Evolutionary conservation across 2,888 invertebrate genomes (phyloP).

Genomic region (Anoncus sp.): DNA sequence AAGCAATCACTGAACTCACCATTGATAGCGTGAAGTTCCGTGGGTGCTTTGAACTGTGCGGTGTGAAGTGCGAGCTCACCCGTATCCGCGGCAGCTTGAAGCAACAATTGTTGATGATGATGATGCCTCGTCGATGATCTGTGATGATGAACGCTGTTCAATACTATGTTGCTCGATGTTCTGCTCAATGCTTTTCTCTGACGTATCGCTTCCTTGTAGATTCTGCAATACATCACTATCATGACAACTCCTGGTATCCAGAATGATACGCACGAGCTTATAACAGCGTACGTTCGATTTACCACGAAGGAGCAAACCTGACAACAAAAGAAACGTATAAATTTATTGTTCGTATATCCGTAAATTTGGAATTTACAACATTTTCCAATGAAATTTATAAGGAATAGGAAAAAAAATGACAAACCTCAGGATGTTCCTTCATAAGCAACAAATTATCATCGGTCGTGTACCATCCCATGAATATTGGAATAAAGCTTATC

Average conservation of each 20-base stretch:
- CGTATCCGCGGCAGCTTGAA: conserved; percentile 80
- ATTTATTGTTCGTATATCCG: too few relatives aligned
- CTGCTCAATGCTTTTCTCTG: conserved; percentile 93
- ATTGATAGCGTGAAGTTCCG: conserved; percentile 78
- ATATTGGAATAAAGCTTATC: conserved; percentile 87
- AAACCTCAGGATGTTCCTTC: conserved; percentile 87
- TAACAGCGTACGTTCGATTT: conserved; percentile 93
- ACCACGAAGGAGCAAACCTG: conserved; percentile 91
- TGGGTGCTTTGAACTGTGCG: conserved; percentile 76
- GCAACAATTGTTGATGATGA: conserved; percentile 84
- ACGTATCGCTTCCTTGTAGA: conserved; percentile 91
- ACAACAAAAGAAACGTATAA: conserved; percentile 39
- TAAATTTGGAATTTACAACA: too few relatives aligned
- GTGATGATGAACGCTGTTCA: conserved; percentile 93
- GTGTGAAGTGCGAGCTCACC: conserved; percentile 78
- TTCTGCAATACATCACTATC: conserved; percentile 96
- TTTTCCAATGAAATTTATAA: background rate
- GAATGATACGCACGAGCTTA: conserved; percentile 95
- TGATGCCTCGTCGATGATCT: conserved; percentile 90
- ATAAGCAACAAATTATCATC: conserved; percentile 85
- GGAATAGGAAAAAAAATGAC: background rate
- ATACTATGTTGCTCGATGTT: conserved; percentile 93
- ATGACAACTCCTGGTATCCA: conserved; percentile 97
- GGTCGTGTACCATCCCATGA: conserved; percentile 89
- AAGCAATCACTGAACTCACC: conserved; percentile 73